Percentiles rank a stretch among this genome's conserved stretches.
phyloP scores from a whole-genome alignment of 2,113 vertebrate species.

The Cricetomys ansorgei region DNA sequence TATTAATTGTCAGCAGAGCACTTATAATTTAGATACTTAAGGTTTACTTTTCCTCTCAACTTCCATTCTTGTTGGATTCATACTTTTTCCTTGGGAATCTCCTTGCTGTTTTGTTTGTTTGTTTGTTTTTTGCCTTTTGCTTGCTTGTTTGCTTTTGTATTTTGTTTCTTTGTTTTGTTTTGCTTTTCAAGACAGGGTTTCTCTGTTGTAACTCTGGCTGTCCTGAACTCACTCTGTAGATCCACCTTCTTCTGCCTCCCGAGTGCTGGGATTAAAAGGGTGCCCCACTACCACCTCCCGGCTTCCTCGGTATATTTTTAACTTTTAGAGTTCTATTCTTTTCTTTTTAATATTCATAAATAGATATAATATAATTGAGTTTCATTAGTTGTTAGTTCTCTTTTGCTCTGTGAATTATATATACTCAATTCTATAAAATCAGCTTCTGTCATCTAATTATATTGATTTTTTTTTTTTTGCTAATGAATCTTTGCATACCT shows the following conservation, averaged over 20 bases:
- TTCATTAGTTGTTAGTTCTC: not conserved
- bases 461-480: not conserved
- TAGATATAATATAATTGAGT: not conserved
- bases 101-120: no score
- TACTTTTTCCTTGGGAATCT: not conserved
- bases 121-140: no score
- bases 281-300: no score
- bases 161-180: no score
- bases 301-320: no score
- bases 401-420: slow-evolving; percentile 8
- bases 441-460: not conserved
- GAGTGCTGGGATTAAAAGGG: no score
- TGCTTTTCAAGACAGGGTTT: no score
- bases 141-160: no score
- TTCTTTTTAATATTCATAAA: not conserved
- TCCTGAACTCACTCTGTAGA: no score
- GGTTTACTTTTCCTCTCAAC: not conserved
- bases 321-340: not conserved
- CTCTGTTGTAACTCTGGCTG: no score
- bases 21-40: not conserved
- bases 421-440: not conserved
- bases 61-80: slow-evolving; percentile 5
- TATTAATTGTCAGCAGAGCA: not conserved
- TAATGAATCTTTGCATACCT: not conserved
- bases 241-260: no score